Conservation (phyloP, 2,113 vertebrate genomes). For the Mirounga angustirostris region DNA sequence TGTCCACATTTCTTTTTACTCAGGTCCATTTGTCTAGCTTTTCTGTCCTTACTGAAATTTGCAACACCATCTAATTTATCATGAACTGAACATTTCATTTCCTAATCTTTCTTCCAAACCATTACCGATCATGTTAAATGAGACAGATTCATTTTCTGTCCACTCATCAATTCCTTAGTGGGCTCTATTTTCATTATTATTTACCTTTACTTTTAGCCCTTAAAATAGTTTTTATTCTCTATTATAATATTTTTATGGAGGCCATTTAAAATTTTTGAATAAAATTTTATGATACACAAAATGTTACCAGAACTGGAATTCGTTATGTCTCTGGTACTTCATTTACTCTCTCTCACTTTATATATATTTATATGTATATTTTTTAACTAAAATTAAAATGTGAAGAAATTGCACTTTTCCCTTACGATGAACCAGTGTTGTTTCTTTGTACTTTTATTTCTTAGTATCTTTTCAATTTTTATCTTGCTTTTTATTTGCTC, state of each 20-base stretch:
- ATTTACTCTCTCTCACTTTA: background rate
- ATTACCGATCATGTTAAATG: background rate
- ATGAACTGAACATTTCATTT: slow-evolving; percentile 10
- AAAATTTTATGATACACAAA: background rate
- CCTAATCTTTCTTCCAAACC: background rate
- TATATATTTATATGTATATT: background rate
- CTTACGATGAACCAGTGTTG: background rate
- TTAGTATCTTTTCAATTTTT: background rate
- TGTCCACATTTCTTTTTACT: background rate
- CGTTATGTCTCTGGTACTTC: background rate
- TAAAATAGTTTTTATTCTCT: background rate
- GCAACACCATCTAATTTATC: background rate
- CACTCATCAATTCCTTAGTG: background rate
- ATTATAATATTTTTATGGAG: background rate
- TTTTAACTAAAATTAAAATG: slow-evolving; percentile 14
- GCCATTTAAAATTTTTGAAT: slow-evolving; percentile 24
- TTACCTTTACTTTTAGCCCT: background rate
- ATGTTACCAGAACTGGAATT: slow-evolving; percentile 20
- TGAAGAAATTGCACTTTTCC: background rate
- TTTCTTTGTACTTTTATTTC: slow-evolving; percentile 3
- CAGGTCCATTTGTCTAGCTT: background rate
- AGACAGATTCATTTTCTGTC: background rate
- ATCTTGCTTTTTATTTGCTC: background rate
- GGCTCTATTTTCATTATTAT: background rate
- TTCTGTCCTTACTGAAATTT: slow-evolving; percentile 15